These are phyloP conservation scores for Cheilosia soror DNA, from an alignment of 2,888 invertebrate genomes.

Conservation along the genomic window DNA sequence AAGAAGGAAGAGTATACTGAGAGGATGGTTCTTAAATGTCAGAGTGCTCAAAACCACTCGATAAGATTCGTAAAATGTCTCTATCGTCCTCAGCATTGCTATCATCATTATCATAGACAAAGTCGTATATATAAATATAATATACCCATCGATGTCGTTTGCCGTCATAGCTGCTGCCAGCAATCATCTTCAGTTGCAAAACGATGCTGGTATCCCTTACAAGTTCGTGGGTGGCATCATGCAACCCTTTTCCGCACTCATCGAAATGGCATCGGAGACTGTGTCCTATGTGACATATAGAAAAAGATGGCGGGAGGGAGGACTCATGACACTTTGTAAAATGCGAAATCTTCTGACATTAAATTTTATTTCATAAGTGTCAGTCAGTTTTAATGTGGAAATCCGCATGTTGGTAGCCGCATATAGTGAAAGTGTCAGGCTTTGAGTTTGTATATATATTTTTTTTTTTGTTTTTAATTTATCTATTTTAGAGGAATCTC, in stretches of 20 bases:
- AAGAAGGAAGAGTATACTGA: conserved; percentile 3
- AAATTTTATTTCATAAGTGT: conserved; percentile 69
- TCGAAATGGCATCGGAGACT: conserved; percentile 5
- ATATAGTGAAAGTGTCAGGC: conserved; percentile 62
- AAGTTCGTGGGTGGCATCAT: conserved; percentile 23
- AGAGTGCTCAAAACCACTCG: conserved; percentile 55
- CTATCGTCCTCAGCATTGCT: conserved; percentile 26
- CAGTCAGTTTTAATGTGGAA: conserved; percentile 67
- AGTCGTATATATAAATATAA: conserved; percentile 15
- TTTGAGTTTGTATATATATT: conserved; percentile 35
- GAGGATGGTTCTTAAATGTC: conserved; percentile 63
- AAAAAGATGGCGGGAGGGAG: background rate
- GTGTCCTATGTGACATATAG: conserved; percentile 58
- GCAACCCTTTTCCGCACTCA: conserved; percentile 11
- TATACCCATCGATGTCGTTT: conserved; percentile 46
- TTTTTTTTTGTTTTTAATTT: background rate
- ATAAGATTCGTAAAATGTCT: conserved; percentile 60
- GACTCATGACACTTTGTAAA: conserved; percentile 20
- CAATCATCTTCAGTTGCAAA: conserved; percentile 57
- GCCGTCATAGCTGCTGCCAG: conserved; percentile 34
- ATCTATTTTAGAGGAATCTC: conserved; percentile 30
- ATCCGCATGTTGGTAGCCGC: conserved; percentile 43
- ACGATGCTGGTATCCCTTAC: conserved; percentile 41
- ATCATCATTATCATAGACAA: conserved; percentile 26
- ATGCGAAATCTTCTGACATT: conserved; percentile 61